phyloP scores from a whole-genome alignment of 2,797 vertebrate species.

The Crocodylus rhombifer region DNA sequence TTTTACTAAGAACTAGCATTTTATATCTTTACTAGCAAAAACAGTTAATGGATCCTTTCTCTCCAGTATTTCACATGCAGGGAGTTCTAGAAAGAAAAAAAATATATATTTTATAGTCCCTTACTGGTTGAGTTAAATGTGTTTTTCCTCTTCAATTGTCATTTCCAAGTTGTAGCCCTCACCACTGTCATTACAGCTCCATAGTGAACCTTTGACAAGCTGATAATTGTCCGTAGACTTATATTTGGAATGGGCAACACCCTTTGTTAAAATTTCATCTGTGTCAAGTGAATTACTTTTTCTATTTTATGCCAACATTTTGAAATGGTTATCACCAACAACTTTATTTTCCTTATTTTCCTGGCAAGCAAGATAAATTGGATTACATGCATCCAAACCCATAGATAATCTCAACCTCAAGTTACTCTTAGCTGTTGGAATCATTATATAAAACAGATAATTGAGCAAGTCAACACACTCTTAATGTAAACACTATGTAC shows the following conservation, averaged over 20 bases:
- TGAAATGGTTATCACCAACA: background rate
- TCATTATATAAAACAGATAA: no score
- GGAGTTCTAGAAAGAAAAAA: background rate
- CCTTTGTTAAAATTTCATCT: background rate
- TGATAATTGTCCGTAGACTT: background rate
- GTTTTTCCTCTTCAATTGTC: background rate
- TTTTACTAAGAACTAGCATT: no score
- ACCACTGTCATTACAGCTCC: background rate
- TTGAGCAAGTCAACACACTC: background rate
- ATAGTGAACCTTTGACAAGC: background rate
- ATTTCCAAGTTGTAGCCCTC: background rate
- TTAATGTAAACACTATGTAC: background rate
- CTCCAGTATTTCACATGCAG: background rate
- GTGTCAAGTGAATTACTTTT: background rate
- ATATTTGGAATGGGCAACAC: background rate
- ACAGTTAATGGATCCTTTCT: background rate
- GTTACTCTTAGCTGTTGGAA: no score
- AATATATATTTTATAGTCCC: background rate
- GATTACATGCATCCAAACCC: background rate
- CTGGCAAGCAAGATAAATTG: background rate
- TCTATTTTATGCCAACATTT: background rate
- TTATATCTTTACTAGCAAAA: background rate
- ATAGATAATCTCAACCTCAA: no score
- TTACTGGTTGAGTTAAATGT: background rate
- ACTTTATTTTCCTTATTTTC: background rate